Evolutionary conservation across 1,140 invertebrate species (phyloP).

Genomic region (Pomacea maculata): DNA sequence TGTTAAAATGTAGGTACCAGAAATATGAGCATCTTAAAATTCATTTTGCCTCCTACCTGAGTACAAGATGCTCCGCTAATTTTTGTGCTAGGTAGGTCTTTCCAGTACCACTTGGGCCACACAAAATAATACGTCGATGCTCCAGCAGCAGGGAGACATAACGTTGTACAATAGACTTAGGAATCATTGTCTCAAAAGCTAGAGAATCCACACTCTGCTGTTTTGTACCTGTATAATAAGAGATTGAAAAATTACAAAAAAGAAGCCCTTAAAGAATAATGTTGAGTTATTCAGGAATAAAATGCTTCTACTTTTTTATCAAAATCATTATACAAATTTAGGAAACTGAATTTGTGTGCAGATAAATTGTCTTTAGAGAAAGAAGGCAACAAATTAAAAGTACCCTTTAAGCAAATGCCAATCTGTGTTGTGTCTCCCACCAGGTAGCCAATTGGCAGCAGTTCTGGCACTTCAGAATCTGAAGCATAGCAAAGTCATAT

Average conservation of each 20-base stretch:
- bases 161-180: slow-evolving; percentile 93
- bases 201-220: slow-evolving; percentile 91
- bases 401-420: slow-evolving; percentile 70
- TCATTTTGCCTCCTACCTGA: slow-evolving; percentile 43
- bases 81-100: slow-evolving; percentile 97
- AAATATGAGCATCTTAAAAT: neutral
- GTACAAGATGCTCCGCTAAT: slow-evolving; percentile 85
- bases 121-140: slow-evolving; percentile 91
- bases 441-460: slow-evolving; percentile 92
- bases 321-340: neutral
- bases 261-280: neutral
- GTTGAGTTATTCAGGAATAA: neutral
- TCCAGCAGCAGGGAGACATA: slow-evolving; percentile 89
- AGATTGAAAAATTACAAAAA: neutral
- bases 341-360: neutral
- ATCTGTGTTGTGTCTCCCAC: slow-evolving; percentile 79
- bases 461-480: slow-evolving; percentile 76
- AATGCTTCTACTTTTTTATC: neutral
- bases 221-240: slow-evolving; percentile 71
- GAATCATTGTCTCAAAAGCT: slow-evolving; percentile 95
- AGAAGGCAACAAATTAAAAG: neutral
- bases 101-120: slow-evolving; percentile 96
- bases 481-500: neutral
- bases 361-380: neutral
- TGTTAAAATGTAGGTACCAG: too few relatives aligned